Percentiles rank a stretch among this genome's conserved stretches.
phyloP scores from a whole-genome alignment of 2,113 vertebrate genomes.

The Suricata suricatta region DNA sequence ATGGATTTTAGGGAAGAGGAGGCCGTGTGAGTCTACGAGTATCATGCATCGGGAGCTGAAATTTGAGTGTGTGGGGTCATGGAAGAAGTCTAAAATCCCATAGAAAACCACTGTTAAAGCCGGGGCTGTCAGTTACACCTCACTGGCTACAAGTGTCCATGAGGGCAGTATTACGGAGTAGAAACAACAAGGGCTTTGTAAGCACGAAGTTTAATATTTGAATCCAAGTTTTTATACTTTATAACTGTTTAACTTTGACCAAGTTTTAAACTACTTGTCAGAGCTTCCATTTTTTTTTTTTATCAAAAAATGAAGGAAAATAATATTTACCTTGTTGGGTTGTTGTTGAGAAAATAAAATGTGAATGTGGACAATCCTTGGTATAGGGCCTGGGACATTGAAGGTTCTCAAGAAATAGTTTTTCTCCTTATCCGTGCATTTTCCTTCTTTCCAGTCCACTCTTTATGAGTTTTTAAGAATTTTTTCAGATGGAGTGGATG shows the following conservation, averaged over 20 bases:
- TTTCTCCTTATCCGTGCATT: background rate
- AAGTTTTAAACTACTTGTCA: background rate
- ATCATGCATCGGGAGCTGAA: background rate
- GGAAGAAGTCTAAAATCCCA: background rate
- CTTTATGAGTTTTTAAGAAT: background rate
- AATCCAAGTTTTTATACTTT: background rate
- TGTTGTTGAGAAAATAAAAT: conserved; percentile 21
- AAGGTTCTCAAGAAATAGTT: background rate
- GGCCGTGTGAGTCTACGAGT: background rate
- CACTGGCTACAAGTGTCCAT: background rate
- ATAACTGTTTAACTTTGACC: background rate
- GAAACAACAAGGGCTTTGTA: background rate
- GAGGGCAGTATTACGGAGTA: background rate
- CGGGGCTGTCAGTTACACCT: background rate
- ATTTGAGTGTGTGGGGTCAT: background rate
- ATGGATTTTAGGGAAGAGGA: background rate
- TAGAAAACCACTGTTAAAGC: background rate
- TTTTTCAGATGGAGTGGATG: background rate
- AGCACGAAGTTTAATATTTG: background rate
- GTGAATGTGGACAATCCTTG: conserved; percentile 21
- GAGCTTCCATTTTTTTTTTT: conserved; percentile 11
- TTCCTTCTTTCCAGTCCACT: background rate
- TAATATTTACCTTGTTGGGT: background rate
- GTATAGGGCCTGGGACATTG: background rate
- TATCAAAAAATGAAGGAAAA: background rate